phyloP scores from a whole-genome alignment of 2,797 vertebrate genomes.

The Glossophaga mutica region DNA sequence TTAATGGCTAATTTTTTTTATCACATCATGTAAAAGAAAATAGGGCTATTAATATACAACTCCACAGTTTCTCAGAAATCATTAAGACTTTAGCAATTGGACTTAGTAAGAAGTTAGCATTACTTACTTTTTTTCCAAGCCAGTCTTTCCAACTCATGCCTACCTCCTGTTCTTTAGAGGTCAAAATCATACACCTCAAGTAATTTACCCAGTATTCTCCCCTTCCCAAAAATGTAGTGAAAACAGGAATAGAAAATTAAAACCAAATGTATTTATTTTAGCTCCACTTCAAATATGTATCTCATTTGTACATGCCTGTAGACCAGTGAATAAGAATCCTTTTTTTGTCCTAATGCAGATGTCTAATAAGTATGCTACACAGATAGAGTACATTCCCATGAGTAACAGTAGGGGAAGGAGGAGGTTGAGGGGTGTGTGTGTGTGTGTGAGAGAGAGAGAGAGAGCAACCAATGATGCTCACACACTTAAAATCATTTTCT shows the following conservation, averaged over 20 bases:
- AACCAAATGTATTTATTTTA: conserved; percentile 22
- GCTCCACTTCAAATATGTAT: not conserved
- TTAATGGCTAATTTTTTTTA: conserved; percentile 49
- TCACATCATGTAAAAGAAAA: not conserved
- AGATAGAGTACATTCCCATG: not conserved
- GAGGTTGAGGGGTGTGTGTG: not conserved
- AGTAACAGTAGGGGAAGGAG: not conserved
- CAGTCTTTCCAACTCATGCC: not conserved
- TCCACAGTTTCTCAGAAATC: conserved; percentile 13
- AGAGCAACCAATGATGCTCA: not conserved
- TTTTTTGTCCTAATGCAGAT: not conserved
- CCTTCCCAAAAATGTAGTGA: not conserved
- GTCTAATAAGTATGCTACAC: not conserved
- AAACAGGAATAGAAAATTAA: conserved; percentile 9
- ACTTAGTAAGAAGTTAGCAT: not conserved
- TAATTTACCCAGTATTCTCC: not conserved
- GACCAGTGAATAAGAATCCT: not conserved
- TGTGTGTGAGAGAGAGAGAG: not conserved
- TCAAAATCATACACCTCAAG: not conserved
- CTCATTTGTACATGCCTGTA: not conserved
- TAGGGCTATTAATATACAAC: not conserved
- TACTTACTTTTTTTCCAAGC: not conserved
- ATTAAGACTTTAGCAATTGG: not conserved
- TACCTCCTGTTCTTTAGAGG: not conserved
- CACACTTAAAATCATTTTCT: not conserved